Evolutionary conservation across 2,113 vertebrate species (phyloP), one percentile per base, ranked within the genome.

Genomic region (Spheniscus mendiculus): DNA sequence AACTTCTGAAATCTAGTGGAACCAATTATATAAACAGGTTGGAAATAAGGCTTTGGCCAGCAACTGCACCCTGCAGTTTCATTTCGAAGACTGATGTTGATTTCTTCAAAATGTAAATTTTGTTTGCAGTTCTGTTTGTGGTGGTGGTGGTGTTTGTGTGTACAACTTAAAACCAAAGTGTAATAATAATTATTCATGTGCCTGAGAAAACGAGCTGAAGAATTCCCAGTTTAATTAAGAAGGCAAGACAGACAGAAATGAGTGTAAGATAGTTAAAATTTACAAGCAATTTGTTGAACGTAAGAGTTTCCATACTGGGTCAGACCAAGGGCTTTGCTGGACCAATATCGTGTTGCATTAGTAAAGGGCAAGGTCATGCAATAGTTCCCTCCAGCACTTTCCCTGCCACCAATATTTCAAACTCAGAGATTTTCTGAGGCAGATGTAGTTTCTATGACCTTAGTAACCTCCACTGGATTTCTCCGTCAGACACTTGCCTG

Each of bases 281-380:
- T 58, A 52, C 21, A 52, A 56, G 36, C 23, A 36, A 56, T 86
- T 72, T 62, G 26, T 77, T 87, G 50, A 88, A 29, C 12, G 7
- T 23, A 36, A 83, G 38, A 77, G 5, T 22, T 81, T 78, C 34
- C 20, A 26, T 56, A 19, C 7, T 44, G 52, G 5, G 11, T 71
- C 40, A 63, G 65, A 38, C 7, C 8, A 59, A 67, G 23, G 32
- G 17, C 42, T 89, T 72, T 92, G 17, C 65, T 67, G 23, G 13
- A 53, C 50, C 27, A 11, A 6, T n/a, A 66, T 4, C 0, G 0
- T 15, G 5, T 20, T 52, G 32, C n/a, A 5, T 52, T 65, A 30
- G 16, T 62, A 62, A 45, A 88, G 36, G 55, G 8, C 53, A 61
- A 72, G 26, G 59, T 25, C 66, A 16, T 47, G 22, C 14, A 32